Conservation (phyloP, 1,140 invertebrate species). For the Drosophila lacteicornis region DNA sequence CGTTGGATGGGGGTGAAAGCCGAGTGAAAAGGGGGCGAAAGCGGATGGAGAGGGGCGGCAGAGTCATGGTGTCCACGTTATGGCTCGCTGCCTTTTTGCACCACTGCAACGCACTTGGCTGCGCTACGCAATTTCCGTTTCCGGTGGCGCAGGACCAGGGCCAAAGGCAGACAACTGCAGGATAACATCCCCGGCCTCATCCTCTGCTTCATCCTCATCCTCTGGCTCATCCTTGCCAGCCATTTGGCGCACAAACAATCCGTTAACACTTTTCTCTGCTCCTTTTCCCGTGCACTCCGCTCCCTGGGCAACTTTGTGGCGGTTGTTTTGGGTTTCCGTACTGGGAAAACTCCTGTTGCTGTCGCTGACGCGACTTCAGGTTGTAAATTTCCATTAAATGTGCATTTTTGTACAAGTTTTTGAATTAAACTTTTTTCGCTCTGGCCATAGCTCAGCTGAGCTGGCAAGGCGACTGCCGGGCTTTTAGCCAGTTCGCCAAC, state of each 20-base stretch:
- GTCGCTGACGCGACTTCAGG: slow-evolving; percentile 75
- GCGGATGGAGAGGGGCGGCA: neutral
- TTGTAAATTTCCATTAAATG: slow-evolving; percentile 85
- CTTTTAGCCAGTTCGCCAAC: slow-evolving; percentile 35
- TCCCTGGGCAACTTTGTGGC: slow-evolving; percentile 71
- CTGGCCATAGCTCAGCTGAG: slow-evolving; percentile 69
- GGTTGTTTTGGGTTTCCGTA: slow-evolving; percentile 60
- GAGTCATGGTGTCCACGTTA: slow-evolving; percentile 32
- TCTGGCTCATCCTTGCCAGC: slow-evolving; percentile 22
- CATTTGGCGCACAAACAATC: slow-evolving; percentile 76
- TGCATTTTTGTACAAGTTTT: slow-evolving; percentile 85
- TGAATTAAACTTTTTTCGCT: slow-evolving; percentile 84
- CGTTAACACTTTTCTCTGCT: slow-evolving; percentile 75
- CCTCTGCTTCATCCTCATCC: neutral
- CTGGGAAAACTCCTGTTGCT: slow-evolving; percentile 59
- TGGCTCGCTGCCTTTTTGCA: slow-evolving; percentile 53
- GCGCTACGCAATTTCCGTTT: slow-evolving; percentile 82
- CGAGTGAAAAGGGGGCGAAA: neutral
- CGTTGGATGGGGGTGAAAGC: neutral
- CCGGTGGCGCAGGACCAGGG: slow-evolving; percentile 61
- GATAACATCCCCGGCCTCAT: slow-evolving; percentile 28
- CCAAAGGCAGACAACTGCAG: slow-evolving; percentile 66
- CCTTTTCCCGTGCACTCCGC: slow-evolving; percentile 1
- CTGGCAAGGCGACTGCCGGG: slow-evolving; percentile 37
- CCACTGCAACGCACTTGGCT: slow-evolving; percentile 62